Evolutionary conservation across 2,888 invertebrate genomes (phyloP).

Genomic region (Tenthredo livida): DNA sequence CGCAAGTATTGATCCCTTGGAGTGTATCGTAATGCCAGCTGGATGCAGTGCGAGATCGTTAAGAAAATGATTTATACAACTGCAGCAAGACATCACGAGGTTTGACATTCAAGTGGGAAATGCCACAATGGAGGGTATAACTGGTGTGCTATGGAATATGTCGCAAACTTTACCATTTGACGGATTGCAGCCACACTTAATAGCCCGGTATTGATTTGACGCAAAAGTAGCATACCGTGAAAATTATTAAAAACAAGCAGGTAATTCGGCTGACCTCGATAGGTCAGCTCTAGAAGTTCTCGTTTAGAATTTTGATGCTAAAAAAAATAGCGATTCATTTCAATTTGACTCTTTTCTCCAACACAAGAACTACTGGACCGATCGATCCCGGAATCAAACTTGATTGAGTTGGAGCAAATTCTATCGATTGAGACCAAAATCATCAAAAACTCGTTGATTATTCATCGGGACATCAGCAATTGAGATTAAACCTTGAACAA

Average conservation of each 20-base stretch:
- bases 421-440: too few relatives aligned
- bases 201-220: background rate
- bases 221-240: background rate
- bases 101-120: slow-evolving; percentile 10
- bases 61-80: slow-evolving; percentile 14
- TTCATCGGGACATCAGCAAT: too few relatives aligned
- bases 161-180: slow-evolving; percentile 3
- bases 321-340: background rate
- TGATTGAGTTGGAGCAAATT: too few relatives aligned
- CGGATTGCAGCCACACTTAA: background rate
- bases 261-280: background rate
- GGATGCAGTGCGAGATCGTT: slow-evolving; percentile 29
- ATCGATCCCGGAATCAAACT: too few relatives aligned
- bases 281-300: too few relatives aligned
- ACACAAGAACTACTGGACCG: too few relatives aligned
- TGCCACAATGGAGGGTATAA: slow-evolving; percentile 19
- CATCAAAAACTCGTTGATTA: too few relatives aligned
- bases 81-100: slow-evolving; percentile 2
- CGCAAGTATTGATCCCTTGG: slow-evolving; percentile 30
- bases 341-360: too few relatives aligned
- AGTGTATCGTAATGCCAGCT: slow-evolving; percentile 13
- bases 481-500: too few relatives aligned
- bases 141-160: background rate
- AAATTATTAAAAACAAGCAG: background rate
- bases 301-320: background rate